Base-by-base conservation (phyloP, 1,140 invertebrate genomes). In the Mamestra configurata region DNA sequence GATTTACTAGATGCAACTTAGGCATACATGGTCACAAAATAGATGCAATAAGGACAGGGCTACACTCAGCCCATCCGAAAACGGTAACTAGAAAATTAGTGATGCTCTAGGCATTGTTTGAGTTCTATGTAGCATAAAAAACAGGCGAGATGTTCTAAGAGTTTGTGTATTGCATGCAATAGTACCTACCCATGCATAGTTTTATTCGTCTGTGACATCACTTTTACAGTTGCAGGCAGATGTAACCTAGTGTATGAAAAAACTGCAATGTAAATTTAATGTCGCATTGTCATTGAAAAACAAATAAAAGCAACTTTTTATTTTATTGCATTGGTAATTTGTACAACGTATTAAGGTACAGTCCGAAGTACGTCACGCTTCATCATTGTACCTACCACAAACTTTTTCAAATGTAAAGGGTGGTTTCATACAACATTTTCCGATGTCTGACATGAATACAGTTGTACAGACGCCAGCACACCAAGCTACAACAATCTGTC, bases 81-180 rank as follows among this genome's bases (percentile, higher is more conserved):
- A 20, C n/a, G 35, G 61, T 43, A 66, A 13, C 22, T n/a, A 46
- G 20, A 13, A 15, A 70, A 70, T 70, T 43, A 70, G 20, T 20
- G 15, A 70, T 70, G 22, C 66, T 27, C 40, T 22, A 24, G 31
- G 66, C 66, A 70, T 70, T 70, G 66, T 70, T n/a, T 27, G 11
- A n/a, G 40, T 43, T 49, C 40, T 70, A n/a, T 61, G 59, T 46
- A 27, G 40, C 66, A 49, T 70, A 70, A 15, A 66, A 46, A 70
- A n/a, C 40, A 70, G 40, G 22, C 27, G 22, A 70, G 40, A 46
- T 46, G 40, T 70, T 46, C 11, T 49, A 15, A n/a, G 43, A 46
- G 11, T 27, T 24, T 11, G 22, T 57, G 27, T 35, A 20, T 20
- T 46, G 43, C 40, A 70, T 46, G 40, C 66, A 46, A 27, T 46